Evolutionary conservation across 2,797 vertebrate species (phyloP).

Genomic region (Stomatorhinus walkeri): DNA sequence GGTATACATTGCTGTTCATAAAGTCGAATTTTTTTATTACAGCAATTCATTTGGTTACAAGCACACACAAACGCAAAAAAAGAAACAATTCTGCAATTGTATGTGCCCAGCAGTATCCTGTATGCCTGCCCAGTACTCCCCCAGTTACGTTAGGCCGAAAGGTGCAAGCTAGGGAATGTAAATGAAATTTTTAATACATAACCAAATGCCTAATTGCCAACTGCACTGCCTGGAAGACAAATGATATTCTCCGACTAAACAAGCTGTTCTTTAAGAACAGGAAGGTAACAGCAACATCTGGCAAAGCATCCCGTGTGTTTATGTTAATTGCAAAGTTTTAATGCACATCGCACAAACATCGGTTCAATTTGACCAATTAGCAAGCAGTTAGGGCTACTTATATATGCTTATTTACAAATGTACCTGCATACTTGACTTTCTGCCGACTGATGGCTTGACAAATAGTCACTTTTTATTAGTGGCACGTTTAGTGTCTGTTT

Average conservation of each 20-base stretch:
- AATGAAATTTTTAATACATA: background rate
- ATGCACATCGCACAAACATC: background rate
- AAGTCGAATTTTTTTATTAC: background rate
- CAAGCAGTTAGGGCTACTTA: background rate
- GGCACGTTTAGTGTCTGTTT: background rate
- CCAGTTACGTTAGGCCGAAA: background rate
- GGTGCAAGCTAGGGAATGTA: background rate
- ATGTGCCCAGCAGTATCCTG: background rate
- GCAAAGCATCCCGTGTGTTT: background rate
- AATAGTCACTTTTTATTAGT: background rate
- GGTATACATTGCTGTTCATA: background rate
- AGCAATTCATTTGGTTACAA: background rate
- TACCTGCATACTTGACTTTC: background rate
- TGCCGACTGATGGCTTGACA: background rate
- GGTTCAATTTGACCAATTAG: background rate
- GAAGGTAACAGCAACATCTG: background rate
- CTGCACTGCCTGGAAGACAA: background rate
- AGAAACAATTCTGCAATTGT: background rate
- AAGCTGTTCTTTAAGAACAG: conserved; percentile 3
- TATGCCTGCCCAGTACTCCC: background rate
- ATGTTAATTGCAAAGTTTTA: background rate
- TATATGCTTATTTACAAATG: background rate
- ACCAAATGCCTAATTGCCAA: background rate
- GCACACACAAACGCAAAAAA: background rate
- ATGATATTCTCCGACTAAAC: background rate